Evolutionary conservation across 1,140 invertebrate genomes (phyloP).

Genomic region (Riptortus pedestris): DNA sequence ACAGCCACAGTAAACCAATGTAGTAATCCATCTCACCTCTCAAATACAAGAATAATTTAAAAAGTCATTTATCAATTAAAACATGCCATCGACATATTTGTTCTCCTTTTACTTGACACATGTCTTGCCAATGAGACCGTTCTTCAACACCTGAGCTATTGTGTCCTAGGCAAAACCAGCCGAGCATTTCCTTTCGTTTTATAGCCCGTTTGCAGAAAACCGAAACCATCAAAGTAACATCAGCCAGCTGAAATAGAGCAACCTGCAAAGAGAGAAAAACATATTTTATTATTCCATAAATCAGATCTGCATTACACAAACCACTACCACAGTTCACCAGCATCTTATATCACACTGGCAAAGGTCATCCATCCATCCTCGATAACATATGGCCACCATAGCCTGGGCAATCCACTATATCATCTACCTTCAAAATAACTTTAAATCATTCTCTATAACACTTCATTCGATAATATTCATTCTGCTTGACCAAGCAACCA

Average conservation of each 20-base stretch:
- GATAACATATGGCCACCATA: too few relatives aligned
- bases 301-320: too few relatives aligned
- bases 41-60: neutral
- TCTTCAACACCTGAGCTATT: constrained; percentile 87
- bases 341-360: too few relatives aligned
- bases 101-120: constrained; percentile 59
- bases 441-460: too few relatives aligned
- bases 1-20: neutral
- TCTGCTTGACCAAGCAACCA: too few relatives aligned
- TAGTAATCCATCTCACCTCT: neutral
- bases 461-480: too few relatives aligned
- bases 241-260: constrained; percentile 86
- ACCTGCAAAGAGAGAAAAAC: constrained; percentile 48
- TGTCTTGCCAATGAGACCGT: constrained; percentile 87
- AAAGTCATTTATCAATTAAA: constrained; percentile 39
- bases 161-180: constrained; percentile 85
- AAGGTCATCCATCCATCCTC: too few relatives aligned
- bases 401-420: too few relatives aligned
- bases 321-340: too few relatives aligned
- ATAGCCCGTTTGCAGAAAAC: constrained; percentile 85
- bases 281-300: neutral
- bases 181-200: constrained; percentile 91
- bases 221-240: constrained; percentile 86
- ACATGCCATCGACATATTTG: constrained; percentile 67
- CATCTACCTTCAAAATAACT: too few relatives aligned